These are phyloP conservation scores for Phataginus tetradactyla DNA, from an alignment of 2,797 vertebrate genomes.

Conservation along the genomic window DNA sequence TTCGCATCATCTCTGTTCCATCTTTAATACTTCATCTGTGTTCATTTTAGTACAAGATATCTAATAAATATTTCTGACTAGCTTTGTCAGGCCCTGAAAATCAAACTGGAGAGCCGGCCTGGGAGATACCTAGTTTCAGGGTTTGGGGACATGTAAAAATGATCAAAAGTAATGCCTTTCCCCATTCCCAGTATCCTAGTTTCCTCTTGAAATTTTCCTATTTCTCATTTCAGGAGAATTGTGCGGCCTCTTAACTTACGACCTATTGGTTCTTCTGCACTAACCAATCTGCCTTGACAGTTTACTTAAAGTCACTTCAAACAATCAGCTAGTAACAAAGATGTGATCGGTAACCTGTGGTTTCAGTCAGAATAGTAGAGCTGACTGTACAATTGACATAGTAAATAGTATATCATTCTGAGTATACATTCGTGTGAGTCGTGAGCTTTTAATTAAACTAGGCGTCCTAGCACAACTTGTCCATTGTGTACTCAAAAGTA, in stretches of 20 bases:
- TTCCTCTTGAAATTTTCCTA: background rate
- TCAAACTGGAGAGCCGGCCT: slow-evolving; percentile 40
- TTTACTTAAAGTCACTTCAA: background rate
- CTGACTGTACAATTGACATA: background rate
- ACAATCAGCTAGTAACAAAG: background rate
- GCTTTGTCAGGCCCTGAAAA: slow-evolving; percentile 52
- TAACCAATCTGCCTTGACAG: background rate
- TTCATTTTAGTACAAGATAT: slow-evolving; percentile 34
- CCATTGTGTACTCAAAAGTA: background rate
- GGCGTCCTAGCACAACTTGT: background rate
- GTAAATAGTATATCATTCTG: background rate
- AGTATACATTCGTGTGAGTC: background rate
- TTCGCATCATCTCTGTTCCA: background rate
- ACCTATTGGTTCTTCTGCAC: background rate
- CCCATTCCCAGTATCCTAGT: background rate
- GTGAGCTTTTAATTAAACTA: slow-evolving; percentile 25
- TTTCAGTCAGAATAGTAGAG: background rate
- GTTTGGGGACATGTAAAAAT: slow-evolving; percentile 34
- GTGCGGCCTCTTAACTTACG: background rate
- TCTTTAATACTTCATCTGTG: slow-evolving; percentile 50
- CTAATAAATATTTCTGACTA: slow-evolving; percentile 42
- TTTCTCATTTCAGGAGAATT: background rate
- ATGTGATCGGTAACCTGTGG: background rate
- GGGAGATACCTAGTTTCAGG: background rate
- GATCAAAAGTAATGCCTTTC: background rate